Evolutionary conservation across 2,888 invertebrate genomes (phyloP), one percentile per base, ranked within the genome.

Genomic region (Metellina segmentata): DNA sequence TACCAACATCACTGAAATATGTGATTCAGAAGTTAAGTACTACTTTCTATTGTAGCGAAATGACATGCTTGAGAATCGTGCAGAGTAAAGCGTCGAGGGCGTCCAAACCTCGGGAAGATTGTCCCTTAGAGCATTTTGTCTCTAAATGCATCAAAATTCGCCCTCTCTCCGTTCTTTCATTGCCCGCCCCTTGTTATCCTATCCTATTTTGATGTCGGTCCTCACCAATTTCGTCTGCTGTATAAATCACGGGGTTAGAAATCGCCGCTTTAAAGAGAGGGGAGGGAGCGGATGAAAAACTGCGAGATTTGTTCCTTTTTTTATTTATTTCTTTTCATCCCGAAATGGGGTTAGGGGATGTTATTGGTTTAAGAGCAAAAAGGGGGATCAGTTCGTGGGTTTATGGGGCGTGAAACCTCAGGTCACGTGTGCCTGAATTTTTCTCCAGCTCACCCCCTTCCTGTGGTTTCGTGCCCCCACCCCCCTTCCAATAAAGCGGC

Each of bases 341-440:
- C 34, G 83, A 83, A 83, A 61, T n/a, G 74, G 75, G 81, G 81
- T 81, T 81, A 81, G 86, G 85, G 75, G 78, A 81, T 81, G 90
- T 90, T 90, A 90, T 90, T 90, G 90, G 90, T 90, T 90, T 90
- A 90, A 74, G 85, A 85, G 79, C 77, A 75, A 82, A 83, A 52
- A 52, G 49, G 81, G 69, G 78, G 89, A 81, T 81, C 81, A 75
- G 85, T 69, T 20, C 75, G 52, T 20, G 81, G 74, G 90, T 90
- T 90, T 90, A 90, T 90, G 90, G 70, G 85, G 90, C 90, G 81
- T 90, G 81, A 90, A 90, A 90, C 90, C 90, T 81, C 90, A 77
- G 81, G 90, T 86, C 90, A 61, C 61, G 85, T 86, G 79, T 61
- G 72, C 51, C 48, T 69, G 85, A 78, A 70, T 81, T 85, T 90